These are phyloP conservation scores for Oryzias javanicus DNA, from an alignment of 2,113 vertebrate genomes.

Conservation along the genomic window DNA sequence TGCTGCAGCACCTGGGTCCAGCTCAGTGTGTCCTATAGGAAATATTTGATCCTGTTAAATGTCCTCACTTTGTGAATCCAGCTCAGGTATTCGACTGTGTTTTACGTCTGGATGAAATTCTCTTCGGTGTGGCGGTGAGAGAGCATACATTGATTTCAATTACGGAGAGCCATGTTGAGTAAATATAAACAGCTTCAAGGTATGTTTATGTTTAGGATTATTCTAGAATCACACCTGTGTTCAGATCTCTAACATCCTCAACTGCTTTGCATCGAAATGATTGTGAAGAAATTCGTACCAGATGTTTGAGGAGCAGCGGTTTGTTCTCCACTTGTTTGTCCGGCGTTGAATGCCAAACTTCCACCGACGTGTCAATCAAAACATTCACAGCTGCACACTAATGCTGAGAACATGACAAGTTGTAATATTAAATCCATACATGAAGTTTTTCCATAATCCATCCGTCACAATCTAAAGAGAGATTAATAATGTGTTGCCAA, in stretches of 20 bases:
- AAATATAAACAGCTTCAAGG: conserved; percentile 20
- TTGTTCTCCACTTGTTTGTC: too few relatives aligned
- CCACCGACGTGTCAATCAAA: too few relatives aligned
- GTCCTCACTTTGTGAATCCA: not conserved
- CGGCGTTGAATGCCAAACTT: too few relatives aligned
- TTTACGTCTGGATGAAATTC: not conserved
- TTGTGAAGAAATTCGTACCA: not conserved
- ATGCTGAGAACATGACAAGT: too few relatives aligned
- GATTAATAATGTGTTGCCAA: too few relatives aligned
- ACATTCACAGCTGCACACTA: too few relatives aligned
- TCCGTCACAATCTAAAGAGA: too few relatives aligned
- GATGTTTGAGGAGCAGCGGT: not conserved
- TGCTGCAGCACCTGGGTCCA: not conserved
- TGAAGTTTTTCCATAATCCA: too few relatives aligned
- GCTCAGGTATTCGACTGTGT: not conserved
- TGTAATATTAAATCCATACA: too few relatives aligned
- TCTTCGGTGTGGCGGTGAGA: not conserved
- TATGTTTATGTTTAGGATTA: conserved; percentile 1
- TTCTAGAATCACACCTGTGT: conserved; percentile 1
- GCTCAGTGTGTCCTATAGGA: not conserved
- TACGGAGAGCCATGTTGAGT: conserved; percentile 4
- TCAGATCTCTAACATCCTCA: not conserved
- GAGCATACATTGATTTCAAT: conserved; percentile 10
- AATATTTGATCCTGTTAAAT: not conserved
- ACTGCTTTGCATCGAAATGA: conserved; percentile 7